Percentiles rank a stretch among this genome's conserved stretches.
Conservation (phyloP, 2,888 invertebrate genomes). For the Diarsia mendica region DNA sequence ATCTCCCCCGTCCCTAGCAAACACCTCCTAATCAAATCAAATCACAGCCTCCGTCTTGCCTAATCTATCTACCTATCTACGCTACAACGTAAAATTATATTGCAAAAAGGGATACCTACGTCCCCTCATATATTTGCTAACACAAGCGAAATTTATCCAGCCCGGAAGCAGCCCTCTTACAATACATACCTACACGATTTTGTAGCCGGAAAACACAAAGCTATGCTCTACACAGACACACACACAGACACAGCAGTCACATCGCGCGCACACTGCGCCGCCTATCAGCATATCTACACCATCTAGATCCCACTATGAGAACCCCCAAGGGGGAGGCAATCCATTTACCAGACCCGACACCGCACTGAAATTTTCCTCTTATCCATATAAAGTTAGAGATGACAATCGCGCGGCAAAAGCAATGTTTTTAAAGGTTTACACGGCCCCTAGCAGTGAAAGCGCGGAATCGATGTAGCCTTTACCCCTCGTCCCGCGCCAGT, state of each 20-base stretch:
- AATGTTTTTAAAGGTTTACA: slow-evolving; percentile 90
- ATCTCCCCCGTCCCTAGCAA: slow-evolving; percentile 87
- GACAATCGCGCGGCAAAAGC: slow-evolving; percentile 87
- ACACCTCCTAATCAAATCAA: slow-evolving; percentile 91
- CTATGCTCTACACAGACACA: slow-evolving; percentile 76
- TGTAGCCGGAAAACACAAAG: slow-evolving; percentile 85
- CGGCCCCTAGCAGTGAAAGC: slow-evolving; percentile 91
- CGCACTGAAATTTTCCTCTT: slow-evolving; percentile 84
- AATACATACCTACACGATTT: slow-evolving; percentile 83
- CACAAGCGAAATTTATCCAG: slow-evolving; percentile 89
- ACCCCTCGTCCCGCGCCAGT: slow-evolving; percentile 89
- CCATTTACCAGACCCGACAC: slow-evolving; percentile 86
- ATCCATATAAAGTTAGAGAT: slow-evolving; percentile 85
- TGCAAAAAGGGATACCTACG: slow-evolving; percentile 89
- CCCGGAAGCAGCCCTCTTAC: slow-evolving; percentile 85
- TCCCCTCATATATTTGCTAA: slow-evolving; percentile 90
- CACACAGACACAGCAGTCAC: slow-evolving; percentile 78
- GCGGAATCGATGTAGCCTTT: slow-evolving; percentile 91
- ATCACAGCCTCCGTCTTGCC: slow-evolving; percentile 90
- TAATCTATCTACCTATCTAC: slow-evolving; percentile 90
- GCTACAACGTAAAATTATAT: slow-evolving; percentile 89
- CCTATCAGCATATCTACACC: slow-evolving; percentile 90
- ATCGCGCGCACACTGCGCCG: slow-evolving; percentile 81
- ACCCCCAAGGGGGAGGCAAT: slow-evolving; percentile 90
- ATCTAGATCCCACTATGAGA: slow-evolving; percentile 90